A percentile compares a stretch with the other conserved stretches of the same genome.
phyloP scores from a whole-genome alignment of 2,888 invertebrate genomes.

The Caradrina clavipalpis region DNA sequence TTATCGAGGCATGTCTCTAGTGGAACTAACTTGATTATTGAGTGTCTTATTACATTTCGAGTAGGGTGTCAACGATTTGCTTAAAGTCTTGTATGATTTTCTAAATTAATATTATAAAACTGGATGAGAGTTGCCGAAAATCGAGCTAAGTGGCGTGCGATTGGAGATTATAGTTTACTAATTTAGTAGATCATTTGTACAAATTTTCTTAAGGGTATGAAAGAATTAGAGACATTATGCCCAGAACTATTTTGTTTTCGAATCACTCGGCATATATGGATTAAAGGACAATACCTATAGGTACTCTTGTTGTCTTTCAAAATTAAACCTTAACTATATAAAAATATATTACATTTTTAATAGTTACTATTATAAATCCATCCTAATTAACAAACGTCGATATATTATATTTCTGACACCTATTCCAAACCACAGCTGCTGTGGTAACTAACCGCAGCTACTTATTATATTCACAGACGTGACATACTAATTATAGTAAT shows the following conservation, averaged over 20 bases:
- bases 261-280: too few relatives aligned
- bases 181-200: too few relatives aligned
- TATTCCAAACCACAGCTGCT: slow-evolving; percentile 32
- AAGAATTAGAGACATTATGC: too few relatives aligned
- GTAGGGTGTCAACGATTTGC: not conserved
- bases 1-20: slow-evolving; percentile 31
- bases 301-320: too few relatives aligned
- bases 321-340: too few relatives aligned
- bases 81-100: not conserved
- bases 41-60: slow-evolving; percentile 12
- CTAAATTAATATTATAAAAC: not conserved
- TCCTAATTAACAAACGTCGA: not conserved
- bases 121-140: too few relatives aligned
- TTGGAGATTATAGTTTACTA: too few relatives aligned
- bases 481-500: slow-evolving; percentile 26
- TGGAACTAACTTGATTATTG: slow-evolving; percentile 37
- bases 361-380: not conserved
- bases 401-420: slow-evolving; percentile 51
- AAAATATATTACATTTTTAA: too few relatives aligned
- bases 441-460: slow-evolving; percentile 39
- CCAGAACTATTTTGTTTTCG: too few relatives aligned
- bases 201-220: too few relatives aligned
- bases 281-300: too few relatives aligned
- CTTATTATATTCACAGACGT: slow-evolving; percentile 26
- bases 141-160: too few relatives aligned